phyloP scores from a whole-genome alignment of 2,888 invertebrate genomes.

The Drosophila antonietae region DNA sequence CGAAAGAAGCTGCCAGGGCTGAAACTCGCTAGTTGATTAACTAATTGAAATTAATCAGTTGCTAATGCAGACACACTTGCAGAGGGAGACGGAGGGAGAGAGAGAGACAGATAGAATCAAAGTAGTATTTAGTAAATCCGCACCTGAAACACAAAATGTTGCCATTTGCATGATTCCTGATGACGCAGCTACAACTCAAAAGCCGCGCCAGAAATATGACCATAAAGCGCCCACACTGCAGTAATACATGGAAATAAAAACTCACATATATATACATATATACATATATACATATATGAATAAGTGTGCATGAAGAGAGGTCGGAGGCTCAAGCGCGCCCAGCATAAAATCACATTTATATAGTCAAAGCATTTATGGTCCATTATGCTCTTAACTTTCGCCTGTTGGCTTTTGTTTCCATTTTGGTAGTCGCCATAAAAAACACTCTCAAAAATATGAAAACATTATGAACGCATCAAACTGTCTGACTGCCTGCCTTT shows the following conservation, averaged over 20 bases:
- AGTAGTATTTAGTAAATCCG: neutral
- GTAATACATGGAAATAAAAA: slow-evolving; percentile 7
- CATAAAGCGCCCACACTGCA: slow-evolving; percentile 28
- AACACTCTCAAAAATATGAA: slow-evolving; percentile 49
- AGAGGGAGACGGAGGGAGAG: too few relatives aligned
- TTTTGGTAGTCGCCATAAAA: slow-evolving; percentile 56
- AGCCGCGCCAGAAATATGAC: slow-evolving; percentile 11
- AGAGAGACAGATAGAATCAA: too few relatives aligned
- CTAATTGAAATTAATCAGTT: slow-evolving; percentile 16
- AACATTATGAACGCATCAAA: slow-evolving; percentile 56
- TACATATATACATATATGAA: neutral
- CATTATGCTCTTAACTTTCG: slow-evolving; percentile 73
- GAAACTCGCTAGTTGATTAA: neutral
- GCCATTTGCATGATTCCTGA: slow-evolving; percentile 40
- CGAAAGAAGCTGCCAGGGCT: neutral
- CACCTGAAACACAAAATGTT: slow-evolving; percentile 26
- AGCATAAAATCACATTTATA: slow-evolving; percentile 71
- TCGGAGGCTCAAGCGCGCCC: slow-evolving; percentile 17
- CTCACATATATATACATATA: neutral
- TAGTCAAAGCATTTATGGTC: slow-evolving; percentile 73
- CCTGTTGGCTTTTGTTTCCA: slow-evolving; percentile 57
- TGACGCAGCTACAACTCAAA: slow-evolving; percentile 13
- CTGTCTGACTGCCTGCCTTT: slow-evolving; percentile 10
- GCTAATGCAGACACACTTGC: too few relatives aligned
- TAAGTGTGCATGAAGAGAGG: neutral